Conservation (phyloP, 2,797 vertebrate genomes). For the Arremon brunneinucha region DNA sequence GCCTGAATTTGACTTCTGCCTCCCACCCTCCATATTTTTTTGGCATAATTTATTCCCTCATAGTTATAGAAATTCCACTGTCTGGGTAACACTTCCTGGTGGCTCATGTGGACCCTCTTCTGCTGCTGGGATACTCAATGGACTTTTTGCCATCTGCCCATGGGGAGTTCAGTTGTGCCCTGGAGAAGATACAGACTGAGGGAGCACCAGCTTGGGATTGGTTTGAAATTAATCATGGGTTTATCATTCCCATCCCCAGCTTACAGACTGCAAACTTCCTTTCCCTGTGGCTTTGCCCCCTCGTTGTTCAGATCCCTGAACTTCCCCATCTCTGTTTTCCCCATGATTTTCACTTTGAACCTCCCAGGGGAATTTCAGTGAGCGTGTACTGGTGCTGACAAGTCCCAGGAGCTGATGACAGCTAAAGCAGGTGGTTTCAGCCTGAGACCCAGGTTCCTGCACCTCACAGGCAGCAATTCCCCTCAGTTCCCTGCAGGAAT, state of each 20-base stretch:
- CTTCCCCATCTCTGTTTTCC: neutral
- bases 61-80: neutral
- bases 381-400: neutral
- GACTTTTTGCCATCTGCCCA: neutral
- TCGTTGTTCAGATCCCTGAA: neutral
- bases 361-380: neutral
- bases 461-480: neutral
- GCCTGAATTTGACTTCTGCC: neutral
- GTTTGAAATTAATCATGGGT: neutral
- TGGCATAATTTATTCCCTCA: neutral
- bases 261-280: neutral
- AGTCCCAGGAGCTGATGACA: neutral
- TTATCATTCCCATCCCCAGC: neutral
- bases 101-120: rapidly evolving
- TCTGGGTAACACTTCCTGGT: rapidly evolving
- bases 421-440: neutral
- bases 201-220: neutral
- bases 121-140: rapidly evolving
- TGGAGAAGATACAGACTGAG: neutral
- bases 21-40: neutral
- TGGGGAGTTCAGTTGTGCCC: neutral
- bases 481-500: neutral
- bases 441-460: rapidly evolving
- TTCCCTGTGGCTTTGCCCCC: neutral
- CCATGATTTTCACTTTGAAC: neutral